Conservation (phyloP, 1,140 invertebrate genomes). For the Wiebesia pumilae region DNA sequence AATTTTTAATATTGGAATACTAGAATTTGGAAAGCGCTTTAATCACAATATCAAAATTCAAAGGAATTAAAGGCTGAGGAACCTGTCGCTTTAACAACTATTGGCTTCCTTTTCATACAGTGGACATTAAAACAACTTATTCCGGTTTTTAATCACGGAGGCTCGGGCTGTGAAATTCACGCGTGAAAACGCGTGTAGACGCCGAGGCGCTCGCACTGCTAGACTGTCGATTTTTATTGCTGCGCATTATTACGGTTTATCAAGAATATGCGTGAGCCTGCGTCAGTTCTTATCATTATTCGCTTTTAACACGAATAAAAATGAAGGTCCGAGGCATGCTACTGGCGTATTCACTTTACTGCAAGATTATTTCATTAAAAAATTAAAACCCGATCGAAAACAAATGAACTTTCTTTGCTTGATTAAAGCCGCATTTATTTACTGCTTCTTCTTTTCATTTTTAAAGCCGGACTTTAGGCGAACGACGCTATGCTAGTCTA, state of each 20-base stretch:
- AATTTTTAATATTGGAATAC: too few species aligned
- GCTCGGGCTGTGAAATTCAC: slow-evolving; percentile 67
- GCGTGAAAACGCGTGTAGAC: slow-evolving; percentile 71
- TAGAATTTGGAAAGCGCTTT: too few species aligned
- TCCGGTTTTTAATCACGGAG: slow-evolving; percentile 76
- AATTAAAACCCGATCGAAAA: slow-evolving; percentile 76
- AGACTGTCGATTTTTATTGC: slow-evolving; percentile 76
- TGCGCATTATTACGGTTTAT: slow-evolving; percentile 74
- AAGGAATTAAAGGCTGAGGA: slow-evolving; percentile 52
- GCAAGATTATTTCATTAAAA: slow-evolving; percentile 77
- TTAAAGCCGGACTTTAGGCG: slow-evolving; percentile 48
- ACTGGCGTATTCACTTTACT: slow-evolving; percentile 68
- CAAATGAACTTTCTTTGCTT: slow-evolving; percentile 72
- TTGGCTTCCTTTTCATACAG: slow-evolving; percentile 73
- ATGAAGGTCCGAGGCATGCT: slow-evolving; percentile 57
- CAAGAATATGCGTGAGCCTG: slow-evolving; percentile 48
- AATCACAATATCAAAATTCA: slow-evolving; percentile 19
- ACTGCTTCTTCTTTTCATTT: slow-evolving; percentile 50
- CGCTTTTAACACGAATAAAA: slow-evolving; percentile 24
- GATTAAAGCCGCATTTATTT: slow-evolving; percentile 64
- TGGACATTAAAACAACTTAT: slow-evolving; percentile 77
- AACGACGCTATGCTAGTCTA: slow-evolving; percentile 7
- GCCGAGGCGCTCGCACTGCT: slow-evolving; percentile 75
- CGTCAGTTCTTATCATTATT: slow-evolving; percentile 52
- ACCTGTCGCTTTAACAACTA: slow-evolving; percentile 70